Evolutionary conservation across 2,797 vertebrate genomes (phyloP).

Genomic region (Neoniphon sammara): DNA sequence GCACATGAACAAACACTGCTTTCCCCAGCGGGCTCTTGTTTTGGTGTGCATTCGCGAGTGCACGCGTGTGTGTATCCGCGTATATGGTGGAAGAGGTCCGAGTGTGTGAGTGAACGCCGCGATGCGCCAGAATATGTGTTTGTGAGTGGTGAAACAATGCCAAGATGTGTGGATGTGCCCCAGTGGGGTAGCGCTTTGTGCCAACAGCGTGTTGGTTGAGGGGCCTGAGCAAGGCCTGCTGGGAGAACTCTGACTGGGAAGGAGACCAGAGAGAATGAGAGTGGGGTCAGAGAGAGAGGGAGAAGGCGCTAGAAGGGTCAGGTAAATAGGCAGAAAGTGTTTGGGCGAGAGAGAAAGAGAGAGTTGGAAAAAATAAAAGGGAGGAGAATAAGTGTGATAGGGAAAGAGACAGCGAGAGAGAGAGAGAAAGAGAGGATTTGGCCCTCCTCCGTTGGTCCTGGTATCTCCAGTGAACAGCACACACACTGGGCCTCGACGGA

Average conservation of each 20-base stretch:
- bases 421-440: slow-evolving; percentile 30
- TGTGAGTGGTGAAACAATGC: slow-evolving; percentile 11
- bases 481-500: slow-evolving; percentile 45
- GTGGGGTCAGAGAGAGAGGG: background rate
- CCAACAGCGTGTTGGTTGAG: slow-evolving; percentile 37
- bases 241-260: slow-evolving; percentile 23
- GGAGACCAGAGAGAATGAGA: slow-evolving; percentile 13
- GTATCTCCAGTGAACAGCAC: slow-evolving; percentile 70
- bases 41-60: slow-evolving; percentile 18
- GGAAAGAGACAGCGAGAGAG: background rate
- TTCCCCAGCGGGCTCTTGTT: background rate
- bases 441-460: slow-evolving; percentile 38
- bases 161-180: slow-evolving; percentile 20
- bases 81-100: slow-evolving; percentile 3
- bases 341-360: slow-evolving; percentile 26
- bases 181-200: slow-evolving; percentile 40
- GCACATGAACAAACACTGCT: slow-evolving; percentile 38
- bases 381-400: background rate
- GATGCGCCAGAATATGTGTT: slow-evolving; percentile 29
- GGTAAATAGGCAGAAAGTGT: slow-evolving; percentile 9
- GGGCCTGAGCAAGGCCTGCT: slow-evolving; percentile 35
- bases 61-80: slow-evolving; percentile 11
- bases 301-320: slow-evolving; percentile 1
- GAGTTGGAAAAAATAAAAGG: background rate
- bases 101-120: slow-evolving; percentile 38